Conservation (phyloP, 2,888 invertebrate species). For the Drosophila monieri region DNA sequence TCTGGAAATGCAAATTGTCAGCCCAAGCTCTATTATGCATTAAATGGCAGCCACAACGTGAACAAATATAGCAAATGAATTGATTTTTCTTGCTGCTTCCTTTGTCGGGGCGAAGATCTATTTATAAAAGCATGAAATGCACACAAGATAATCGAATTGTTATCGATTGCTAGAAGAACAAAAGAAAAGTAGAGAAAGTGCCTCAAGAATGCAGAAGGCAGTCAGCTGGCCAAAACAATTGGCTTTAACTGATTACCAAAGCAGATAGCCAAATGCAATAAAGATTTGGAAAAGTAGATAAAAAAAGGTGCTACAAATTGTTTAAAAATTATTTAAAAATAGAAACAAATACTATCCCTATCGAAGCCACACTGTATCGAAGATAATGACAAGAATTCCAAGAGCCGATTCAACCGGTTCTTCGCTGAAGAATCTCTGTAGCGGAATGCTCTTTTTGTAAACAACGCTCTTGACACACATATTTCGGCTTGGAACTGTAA, state of each 20-base stretch:
- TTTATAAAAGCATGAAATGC: slow-evolving; percentile 37
- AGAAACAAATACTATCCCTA: neutral
- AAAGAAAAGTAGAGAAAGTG: slow-evolving; percentile 13
- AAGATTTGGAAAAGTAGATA: slow-evolving; percentile 5
- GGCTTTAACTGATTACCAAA: slow-evolving; percentile 8
- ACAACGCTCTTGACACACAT: slow-evolving; percentile 68
- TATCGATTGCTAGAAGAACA: slow-evolving; percentile 23
- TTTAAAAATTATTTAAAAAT: neutral
- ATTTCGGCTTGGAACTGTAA: slow-evolving; percentile 44
- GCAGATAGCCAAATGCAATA: slow-evolving; percentile 23
- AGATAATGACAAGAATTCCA: neutral
- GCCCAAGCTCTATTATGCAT: slow-evolving; percentile 41
- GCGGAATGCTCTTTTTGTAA: slow-evolving; percentile 3
- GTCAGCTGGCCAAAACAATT: slow-evolving; percentile 2
- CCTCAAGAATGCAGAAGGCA: slow-evolving; percentile 2
- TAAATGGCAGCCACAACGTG: slow-evolving; percentile 6
- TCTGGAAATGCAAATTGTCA: slow-evolving; percentile 44
- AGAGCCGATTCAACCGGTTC: slow-evolving; percentile 19
- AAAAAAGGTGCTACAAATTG: neutral
- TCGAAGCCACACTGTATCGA: neutral
- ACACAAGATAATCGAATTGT: slow-evolving; percentile 38
- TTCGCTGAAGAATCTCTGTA: slow-evolving; percentile 12
- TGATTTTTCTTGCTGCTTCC: slow-evolving; percentile 32
- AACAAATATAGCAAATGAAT: slow-evolving; percentile 44
- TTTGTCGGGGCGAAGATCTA: slow-evolving; percentile 22